Evolutionary conservation across 2,113 vertebrate species (phyloP), one percentile per base, ranked within the genome.

Genomic region (Fregata magnificens): DNA sequence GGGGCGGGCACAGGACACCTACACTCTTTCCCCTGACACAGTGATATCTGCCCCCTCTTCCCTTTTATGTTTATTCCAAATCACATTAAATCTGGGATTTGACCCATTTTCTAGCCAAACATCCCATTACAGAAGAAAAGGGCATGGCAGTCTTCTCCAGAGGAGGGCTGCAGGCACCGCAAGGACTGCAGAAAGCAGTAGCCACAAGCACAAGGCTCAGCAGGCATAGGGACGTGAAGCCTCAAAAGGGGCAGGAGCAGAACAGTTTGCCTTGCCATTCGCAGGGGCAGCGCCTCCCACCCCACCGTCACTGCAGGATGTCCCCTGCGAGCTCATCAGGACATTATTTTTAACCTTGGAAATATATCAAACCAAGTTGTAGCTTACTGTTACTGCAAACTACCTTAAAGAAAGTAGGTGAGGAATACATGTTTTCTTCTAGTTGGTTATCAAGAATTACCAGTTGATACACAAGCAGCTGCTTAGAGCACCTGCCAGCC

Each of bases 181-280:
- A 16, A 49, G 14, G 32, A 5, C 25, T 36, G 55, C 1, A 0
- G 42, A 56, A 38, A 74, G 45, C 67, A 61, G 50, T 58, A 36
- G 36, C 10, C 14, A 58, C 0, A 2, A 65, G 58, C 66, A 24
- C 9, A 18, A 32, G 26, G 58, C 36, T 71, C 66, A 29, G 36
- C 11, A 13, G 34, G 19, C 22, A 17, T 2, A 34, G 14, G 34
- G 22, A 74, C 1, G 1, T 3, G 17, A 69, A 76, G 70, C 26
- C 70, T 44, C 11, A 5, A 7, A n/a, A 47, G 21, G 18, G 38
- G 38, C 58, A 45, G 34, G 38, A 63, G 10, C 5, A 1, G 21
- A 5, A n/a, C 0, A 2, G 21, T 20, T 36, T 58, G 36, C 36
- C 84, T 38, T n/a, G 29, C 19, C 4, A 1, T 22, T n/a, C 1